These are phyloP conservation scores for Okapia johnstoni DNA, from an alignment of 2,113 vertebrate species.

Conservation along the genomic window DNA sequence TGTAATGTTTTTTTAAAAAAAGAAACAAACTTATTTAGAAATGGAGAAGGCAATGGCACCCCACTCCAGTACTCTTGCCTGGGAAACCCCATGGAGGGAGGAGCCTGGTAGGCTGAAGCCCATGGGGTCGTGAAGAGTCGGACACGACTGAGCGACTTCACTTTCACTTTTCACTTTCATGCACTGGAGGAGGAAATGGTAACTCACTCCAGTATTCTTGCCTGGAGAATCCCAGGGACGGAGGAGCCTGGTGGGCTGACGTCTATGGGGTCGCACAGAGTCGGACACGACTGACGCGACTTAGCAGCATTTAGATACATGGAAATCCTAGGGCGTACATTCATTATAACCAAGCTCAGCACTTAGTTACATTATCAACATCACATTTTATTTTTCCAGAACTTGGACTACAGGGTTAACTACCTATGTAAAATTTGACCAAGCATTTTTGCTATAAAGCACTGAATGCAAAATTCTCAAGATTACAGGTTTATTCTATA, in stretches of 20 bases:
- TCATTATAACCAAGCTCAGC: neutral
- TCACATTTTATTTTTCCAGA: neutral
- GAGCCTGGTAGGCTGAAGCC: no score
- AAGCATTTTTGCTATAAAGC: neutral
- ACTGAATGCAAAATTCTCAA: neutral
- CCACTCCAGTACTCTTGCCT: no score
- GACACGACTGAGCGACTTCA: no score
- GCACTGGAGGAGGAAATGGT: no score
- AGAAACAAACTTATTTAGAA: neutral
- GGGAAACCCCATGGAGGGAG: no score
- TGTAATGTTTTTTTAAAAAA: neutral
- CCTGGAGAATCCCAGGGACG: no score
- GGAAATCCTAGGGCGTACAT: neutral
- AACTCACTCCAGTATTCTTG: no score
- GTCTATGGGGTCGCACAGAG: no score
- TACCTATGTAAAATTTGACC: neutral
- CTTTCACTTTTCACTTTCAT: no score
- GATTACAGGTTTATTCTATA: neutral
- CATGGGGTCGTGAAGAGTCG: no score
- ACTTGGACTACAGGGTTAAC: neutral
- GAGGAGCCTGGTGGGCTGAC: no score
- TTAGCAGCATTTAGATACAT: neutral
- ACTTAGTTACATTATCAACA: neutral
- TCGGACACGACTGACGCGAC: no score
- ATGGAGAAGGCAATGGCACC: neutral